Conservation (phyloP, 2,888 invertebrate species). For the Drosophila heteroneura region DNA sequence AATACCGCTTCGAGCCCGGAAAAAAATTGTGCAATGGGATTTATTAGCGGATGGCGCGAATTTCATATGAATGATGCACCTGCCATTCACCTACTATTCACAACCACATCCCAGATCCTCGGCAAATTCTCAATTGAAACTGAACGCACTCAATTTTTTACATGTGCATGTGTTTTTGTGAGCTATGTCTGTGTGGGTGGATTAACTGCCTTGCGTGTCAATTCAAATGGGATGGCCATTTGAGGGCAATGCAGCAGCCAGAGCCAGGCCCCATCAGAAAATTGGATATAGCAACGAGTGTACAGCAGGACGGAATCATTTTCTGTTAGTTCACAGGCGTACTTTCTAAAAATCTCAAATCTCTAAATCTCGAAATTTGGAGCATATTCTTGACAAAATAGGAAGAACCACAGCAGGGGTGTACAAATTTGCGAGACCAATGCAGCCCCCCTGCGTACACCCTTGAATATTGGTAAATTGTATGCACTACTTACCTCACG, state of each 20-base stretch:
- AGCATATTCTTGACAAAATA: neutral
- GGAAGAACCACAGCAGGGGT: neutral
- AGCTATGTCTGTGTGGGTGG: constrained; percentile 5
- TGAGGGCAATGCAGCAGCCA: constrained; percentile 11
- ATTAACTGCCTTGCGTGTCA: constrained; percentile 57
- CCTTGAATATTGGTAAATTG: constrained; percentile 1
- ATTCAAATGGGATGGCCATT: constrained; percentile 51
- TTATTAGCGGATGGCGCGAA: constrained; percentile 74
- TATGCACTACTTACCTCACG: constrained; percentile 81
- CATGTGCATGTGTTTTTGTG: neutral
- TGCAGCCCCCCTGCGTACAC: neutral
- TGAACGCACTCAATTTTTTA: constrained; percentile 16
- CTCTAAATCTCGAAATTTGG: neutral
- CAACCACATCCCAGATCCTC: constrained; percentile 19
- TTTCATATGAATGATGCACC: constrained; percentile 64
- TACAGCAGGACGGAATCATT: neutral
- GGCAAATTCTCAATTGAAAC: constrained; percentile 43
- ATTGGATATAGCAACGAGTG: neutral
- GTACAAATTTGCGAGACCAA: neutral
- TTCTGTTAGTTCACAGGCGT: neutral
- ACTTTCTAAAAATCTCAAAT: neutral
- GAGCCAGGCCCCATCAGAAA: neutral
- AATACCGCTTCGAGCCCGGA: constrained; percentile 4
- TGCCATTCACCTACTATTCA: neutral
- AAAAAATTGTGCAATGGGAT: constrained; percentile 64